Conservation (phyloP, 2,797 vertebrate genomes). For the Manis crassicaudata region DNA sequence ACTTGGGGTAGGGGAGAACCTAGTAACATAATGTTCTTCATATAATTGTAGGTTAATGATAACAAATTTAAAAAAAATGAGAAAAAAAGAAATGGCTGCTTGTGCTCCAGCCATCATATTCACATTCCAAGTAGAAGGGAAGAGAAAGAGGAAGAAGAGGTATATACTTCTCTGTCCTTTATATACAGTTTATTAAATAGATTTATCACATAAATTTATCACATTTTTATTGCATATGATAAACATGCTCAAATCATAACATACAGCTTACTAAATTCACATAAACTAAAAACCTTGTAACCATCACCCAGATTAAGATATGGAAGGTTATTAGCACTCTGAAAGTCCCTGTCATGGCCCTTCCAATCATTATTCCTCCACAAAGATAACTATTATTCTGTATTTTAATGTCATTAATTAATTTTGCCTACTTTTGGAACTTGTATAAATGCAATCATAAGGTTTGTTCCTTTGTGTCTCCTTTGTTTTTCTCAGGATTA, state of each 20-base stretch:
- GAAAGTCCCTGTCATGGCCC: accelerated
- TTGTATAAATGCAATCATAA: background rate
- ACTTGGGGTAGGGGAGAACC: too few species aligned
- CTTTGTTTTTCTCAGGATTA: background rate
- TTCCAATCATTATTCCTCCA: background rate
- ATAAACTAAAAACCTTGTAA: background rate
- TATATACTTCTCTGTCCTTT: background rate
- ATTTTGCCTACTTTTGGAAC: background rate
- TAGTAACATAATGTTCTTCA: too few species aligned
- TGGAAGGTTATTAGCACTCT: background rate
- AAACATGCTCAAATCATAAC: background rate
- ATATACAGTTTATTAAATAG: background rate
- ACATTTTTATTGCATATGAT: background rate
- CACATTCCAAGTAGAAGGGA: background rate
- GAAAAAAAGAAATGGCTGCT: background rate
- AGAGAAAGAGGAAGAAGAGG: background rate
- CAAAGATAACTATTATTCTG: background rate
- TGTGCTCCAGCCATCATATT: background rate
- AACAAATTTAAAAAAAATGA: too few species aligned
- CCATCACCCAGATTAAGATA: background rate
- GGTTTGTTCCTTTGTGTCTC: background rate
- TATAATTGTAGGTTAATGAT: too few species aligned
- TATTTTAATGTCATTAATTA: background rate
- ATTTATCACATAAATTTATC: too few species aligned
- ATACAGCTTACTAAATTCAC: background rate